Evolutionary conservation across 1,140 invertebrate genomes (phyloP).

Genomic region (Sycophila sp.): DNA sequence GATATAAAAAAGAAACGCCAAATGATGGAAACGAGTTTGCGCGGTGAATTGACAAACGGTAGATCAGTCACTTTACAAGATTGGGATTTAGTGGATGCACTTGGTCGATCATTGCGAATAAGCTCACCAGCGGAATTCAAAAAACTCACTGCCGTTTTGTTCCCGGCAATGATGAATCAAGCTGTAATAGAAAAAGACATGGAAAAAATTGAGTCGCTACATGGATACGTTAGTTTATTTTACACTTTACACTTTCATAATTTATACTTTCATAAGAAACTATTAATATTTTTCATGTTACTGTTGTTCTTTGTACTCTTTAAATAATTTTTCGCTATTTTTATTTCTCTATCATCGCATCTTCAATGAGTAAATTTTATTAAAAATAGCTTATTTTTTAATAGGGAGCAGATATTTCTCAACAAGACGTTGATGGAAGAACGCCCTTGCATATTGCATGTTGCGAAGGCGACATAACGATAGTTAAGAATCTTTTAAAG

Average conservation of each 20-base stretch:
- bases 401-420: conserved; percentile 80
- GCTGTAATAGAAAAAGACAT: conserved; percentile 77
- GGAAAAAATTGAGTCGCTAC: conserved; percentile 66
- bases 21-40: conserved; percentile 83
- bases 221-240: conserved; percentile 59
- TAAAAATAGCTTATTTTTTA: conserved; percentile 24
- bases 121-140: conserved; percentile 76
- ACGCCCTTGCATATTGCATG: conserved; percentile 87
- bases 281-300: too few relatives aligned
- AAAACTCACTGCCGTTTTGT: conserved; percentile 78
- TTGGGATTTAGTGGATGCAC: conserved; percentile 73
- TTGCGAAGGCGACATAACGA: conserved; percentile 73
- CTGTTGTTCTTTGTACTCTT: too few relatives aligned
- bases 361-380: neutral
- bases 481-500: conserved; percentile 80
- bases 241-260: too few relatives aligned
- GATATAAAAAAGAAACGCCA: conserved; percentile 76
- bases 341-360: too few relatives aligned
- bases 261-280: too few relatives aligned
- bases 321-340: neutral
- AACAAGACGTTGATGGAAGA: conserved; percentile 79
- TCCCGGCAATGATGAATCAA: conserved; percentile 80
- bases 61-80: conserved; percentile 61
- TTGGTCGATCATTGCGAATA: conserved; percentile 74
- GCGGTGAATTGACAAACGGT: conserved; percentile 74